phyloP scores from a whole-genome alignment of 2,888 invertebrate species.

The Cryptocheilus praepositus region DNA sequence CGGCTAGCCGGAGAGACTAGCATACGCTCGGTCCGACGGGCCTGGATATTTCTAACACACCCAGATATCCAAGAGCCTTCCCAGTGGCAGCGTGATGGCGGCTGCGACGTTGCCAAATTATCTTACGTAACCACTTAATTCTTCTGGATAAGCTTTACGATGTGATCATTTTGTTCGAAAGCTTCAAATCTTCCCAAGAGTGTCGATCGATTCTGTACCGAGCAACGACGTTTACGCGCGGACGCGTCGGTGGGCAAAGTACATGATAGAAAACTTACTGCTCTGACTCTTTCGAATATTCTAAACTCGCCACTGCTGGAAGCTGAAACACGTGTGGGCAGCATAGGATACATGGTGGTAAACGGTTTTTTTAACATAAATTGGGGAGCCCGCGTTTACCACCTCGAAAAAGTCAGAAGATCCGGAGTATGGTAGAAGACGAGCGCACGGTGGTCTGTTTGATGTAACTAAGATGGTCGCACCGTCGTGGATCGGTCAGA shows the following conservation, averaged over 20 bases:
- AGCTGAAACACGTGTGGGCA: no score
- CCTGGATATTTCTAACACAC: conserved; percentile 65
- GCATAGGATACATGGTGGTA: no score
- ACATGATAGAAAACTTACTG: neutral
- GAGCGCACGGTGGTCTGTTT: no score
- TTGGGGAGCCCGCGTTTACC: neutral
- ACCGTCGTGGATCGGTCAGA: neutral
- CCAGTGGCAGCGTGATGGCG: conserved; percentile 56
- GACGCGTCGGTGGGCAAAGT: neutral
- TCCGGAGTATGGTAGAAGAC: no score
- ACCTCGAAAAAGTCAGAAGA: neutral
- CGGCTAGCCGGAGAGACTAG: conserved; percentile 57
- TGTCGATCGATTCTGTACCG: neutral
- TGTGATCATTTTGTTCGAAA: conserved; percentile 12
- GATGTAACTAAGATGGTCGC: no score
- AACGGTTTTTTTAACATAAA: neutral
- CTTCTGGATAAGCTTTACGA: conserved; percentile 13
- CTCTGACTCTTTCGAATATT: neutral
- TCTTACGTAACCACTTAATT: conserved; percentile 60
- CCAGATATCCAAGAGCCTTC: conserved; percentile 31
- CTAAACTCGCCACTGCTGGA: no score
- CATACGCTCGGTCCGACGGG: conserved; percentile 51
- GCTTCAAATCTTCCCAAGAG: conserved; percentile 1
- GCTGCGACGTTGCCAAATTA: conserved; percentile 72
- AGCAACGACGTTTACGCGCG: no score